These are phyloP conservation scores for Danio choprae DNA, from an alignment of 2,797 vertebrate species.

Conservation along the genomic window DNA sequence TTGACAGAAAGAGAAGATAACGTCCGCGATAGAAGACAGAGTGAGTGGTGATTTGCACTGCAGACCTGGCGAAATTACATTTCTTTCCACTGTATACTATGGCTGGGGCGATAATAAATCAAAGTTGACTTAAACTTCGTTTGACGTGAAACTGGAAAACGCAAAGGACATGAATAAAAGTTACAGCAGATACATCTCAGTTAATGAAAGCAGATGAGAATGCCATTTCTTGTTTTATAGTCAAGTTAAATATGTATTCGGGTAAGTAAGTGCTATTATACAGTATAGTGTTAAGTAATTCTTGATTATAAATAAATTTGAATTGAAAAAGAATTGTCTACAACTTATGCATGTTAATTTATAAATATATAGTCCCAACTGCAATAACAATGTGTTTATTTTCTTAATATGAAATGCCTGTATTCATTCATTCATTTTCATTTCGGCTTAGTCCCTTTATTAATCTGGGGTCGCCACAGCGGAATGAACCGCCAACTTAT, in stretches of 20 bases:
- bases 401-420: too few relatives aligned
- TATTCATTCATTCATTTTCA: too few relatives aligned
- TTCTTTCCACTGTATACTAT: conserved; percentile 20
- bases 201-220: background rate
- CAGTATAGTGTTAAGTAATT: background rate
- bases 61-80: background rate
- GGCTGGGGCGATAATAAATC: conserved; percentile 14
- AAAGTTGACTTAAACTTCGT: conserved; percentile 5
- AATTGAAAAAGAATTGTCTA: background rate
- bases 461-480: too few relatives aligned
- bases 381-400: too few relatives aligned
- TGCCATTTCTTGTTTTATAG: background rate
- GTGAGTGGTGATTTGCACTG: background rate
- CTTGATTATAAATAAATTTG: background rate
- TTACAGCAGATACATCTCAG: background rate
- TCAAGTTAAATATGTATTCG: conserved; percentile 22
- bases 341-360: background rate
- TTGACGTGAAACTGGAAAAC: background rate
- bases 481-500: too few relatives aligned
- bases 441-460: too few relatives aligned
- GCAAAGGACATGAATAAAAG: background rate
- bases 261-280: too few relatives aligned
- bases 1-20: conserved; percentile 1
- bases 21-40: background rate
- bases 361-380: background rate